Evolutionary conservation across 2,797 vertebrate species (phyloP), one percentile per base, ranked within the genome.

Genomic region (Esox lucius): DNA sequence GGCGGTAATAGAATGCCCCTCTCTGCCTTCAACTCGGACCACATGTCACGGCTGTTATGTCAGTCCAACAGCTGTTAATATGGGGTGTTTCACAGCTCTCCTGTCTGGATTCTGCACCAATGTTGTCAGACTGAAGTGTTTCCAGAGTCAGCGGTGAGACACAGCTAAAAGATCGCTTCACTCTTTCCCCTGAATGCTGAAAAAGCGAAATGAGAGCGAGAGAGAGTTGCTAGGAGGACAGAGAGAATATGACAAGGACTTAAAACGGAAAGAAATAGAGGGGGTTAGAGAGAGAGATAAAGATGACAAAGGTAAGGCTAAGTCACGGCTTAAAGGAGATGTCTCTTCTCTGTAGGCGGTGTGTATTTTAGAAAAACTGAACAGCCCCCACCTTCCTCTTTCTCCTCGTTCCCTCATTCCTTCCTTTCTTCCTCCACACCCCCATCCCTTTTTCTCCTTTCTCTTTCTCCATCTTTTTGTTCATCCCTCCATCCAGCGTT

Each of bases 401-500:
- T 6, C 51, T 1, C 2, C 49, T 4, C 7, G 0, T 15, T n/a
- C 2, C 7, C 51, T n/a, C 28, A 1, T 31, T 31, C 28, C 28
- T 31, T 31, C 28, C 28, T 31, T 31, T 28, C 28, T 31, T 31
- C 28, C 28, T 31, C 28, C 3, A 31, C 28, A 31, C 28, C 39
- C 35, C 9, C 39, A 42, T 7, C 51, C 15, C 48, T 1, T 48
- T 19, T 17, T 51, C 15, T 19, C 16, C 49, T 51, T 17, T 17
- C 49, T 51, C 49, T 17, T 87, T 90, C 87, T 77, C 49, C 17
- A 5, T 61, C 79, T 24, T 75, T 76, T 88, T 90, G 88, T 92
- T 91, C 90, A 91, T 91, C 87, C 90, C 87, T 77, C 49, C 17
- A 5, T 61, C 79, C 74, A 72, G 78, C 79, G n/a, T 81, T 90